Base-by-base conservation (phyloP, 2,888 invertebrate genomes). In the Troides helena region DNA sequence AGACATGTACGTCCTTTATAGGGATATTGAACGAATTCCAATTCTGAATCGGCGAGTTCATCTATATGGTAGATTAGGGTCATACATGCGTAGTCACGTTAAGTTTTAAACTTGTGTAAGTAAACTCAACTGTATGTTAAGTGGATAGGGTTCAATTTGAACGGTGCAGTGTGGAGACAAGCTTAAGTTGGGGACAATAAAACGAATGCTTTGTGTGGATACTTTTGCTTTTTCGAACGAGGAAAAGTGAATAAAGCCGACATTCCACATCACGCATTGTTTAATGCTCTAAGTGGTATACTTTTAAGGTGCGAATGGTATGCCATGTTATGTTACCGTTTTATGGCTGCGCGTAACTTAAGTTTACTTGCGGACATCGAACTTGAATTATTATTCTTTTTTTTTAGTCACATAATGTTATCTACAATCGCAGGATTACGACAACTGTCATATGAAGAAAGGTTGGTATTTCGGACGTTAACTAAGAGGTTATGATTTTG, bases 191-290 rank as follows among this genome's bases (percentile, higher is more conserved):
- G 59, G 64, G 69, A 65, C 65, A 65, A 69, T 76, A 74, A 77
- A 77, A 72, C 69, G 72, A 66, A 67, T 72, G 70, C 71, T 72
- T 74, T 74, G 73, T 73, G 30, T 30, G 67, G 68, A 73, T 74
- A 75, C 74, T 75, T 76, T 77, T 75, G 75, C 73, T 75, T 75
- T 39, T 77, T 74, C 72, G 72, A 72, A 74, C 72, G 75, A 75
- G 76, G 74, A 77, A 78, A 76, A 76, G 76, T 75, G 71, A 74
- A 71, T 72, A 72, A 73, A 69, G 65, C 56, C 68, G 53, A 59
- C 59, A 63, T 64, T 64, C 58, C 36, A 17, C 5, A 50, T 64
- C 68, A 68, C 68, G 60, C 64, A 67, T 62, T 57, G 59, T 25
- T 68, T 59, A 64, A 63, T 23, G 53, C 68, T 18, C 50, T 58